Evolutionary conservation across 2,113 vertebrate genomes (phyloP).

Genomic region (Dromiciops gliroides): DNA sequence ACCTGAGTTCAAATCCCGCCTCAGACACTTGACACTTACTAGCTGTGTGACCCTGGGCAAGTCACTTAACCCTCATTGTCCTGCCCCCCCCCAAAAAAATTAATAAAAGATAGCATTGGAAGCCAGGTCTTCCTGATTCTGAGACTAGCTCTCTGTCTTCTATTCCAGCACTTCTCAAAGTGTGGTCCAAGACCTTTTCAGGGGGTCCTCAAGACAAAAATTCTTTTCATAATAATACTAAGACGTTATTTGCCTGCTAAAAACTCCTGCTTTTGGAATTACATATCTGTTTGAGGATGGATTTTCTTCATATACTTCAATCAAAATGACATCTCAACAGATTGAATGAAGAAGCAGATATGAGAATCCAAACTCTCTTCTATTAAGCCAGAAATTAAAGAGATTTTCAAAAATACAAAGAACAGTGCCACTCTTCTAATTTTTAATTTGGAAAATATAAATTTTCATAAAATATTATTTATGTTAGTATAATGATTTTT

Average conservation of each 20-base stretch:
- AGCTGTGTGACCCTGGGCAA: too few relatives aligned
- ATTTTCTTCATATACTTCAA: not conserved
- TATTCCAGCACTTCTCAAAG: not conserved
- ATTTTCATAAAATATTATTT: not conserved
- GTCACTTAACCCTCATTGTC: too few relatives aligned
- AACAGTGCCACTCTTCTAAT: not conserved
- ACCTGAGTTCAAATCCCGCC: too few relatives aligned
- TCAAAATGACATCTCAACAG: not conserved
- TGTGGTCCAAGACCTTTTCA: not conserved
- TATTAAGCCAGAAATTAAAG: not conserved
- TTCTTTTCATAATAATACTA: not conserved
- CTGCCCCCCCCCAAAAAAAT: too few relatives aligned
- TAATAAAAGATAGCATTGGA: not conserved
- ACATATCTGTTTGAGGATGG: not conserved
- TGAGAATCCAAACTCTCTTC: not conserved
- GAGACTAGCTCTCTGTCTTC: not conserved
- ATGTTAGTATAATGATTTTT: not conserved
- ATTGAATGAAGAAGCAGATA: not conserved
- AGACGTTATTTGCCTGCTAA: not conserved
- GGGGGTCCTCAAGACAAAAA: not conserved
- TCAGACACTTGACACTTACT: too few relatives aligned
- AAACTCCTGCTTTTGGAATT: not conserved
- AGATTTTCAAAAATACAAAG: not conserved
- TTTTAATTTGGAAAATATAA: not conserved
- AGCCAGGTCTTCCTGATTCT: not conserved